Conservation (phyloP, 2,113 vertebrate genomes). For the Tupaia chinensis region DNA sequence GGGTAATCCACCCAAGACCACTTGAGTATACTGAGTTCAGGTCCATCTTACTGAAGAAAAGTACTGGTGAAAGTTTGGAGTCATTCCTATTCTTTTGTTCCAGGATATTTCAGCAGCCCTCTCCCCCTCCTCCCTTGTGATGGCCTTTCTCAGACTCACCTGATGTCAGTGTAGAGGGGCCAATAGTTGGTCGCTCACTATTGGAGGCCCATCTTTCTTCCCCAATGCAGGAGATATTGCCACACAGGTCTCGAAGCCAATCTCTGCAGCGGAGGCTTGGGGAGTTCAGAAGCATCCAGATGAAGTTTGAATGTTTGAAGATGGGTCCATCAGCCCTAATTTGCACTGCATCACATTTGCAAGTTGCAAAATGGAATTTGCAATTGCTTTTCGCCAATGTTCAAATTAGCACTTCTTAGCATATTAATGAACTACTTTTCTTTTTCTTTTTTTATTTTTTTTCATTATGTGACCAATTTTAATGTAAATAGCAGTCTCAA, state of each 20-base stretch:
- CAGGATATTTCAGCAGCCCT: neutral
- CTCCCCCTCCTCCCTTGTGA: accelerated
- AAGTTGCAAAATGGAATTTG: slow-evolving; percentile 83
- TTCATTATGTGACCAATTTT: slow-evolving; percentile 80
- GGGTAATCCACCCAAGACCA: too few relatives aligned
- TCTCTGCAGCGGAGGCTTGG: neutral
- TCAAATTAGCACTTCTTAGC: slow-evolving; percentile 86
- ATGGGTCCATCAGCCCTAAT: slow-evolving; percentile 80
- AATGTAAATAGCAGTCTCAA: slow-evolving; percentile 78
- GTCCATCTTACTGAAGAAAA: neutral
- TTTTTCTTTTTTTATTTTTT: slow-evolving; percentile 77
- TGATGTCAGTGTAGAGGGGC: neutral
- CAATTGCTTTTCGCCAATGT: slow-evolving; percentile 81
- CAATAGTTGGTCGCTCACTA: accelerated
- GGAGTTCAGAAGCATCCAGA: slow-evolving; percentile 55
- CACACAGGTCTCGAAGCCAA: neutral
- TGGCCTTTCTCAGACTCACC: neutral
- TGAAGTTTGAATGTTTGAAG: slow-evolving; percentile 49
- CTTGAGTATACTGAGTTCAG: too few relatives aligned
- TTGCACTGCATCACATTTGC: slow-evolving; percentile 82
- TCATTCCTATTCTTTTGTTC: neutral
- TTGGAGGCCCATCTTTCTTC: neutral
- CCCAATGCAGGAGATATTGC: neutral
- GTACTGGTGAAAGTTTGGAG: neutral
- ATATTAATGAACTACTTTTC: slow-evolving; percentile 84